phyloP scores from a whole-genome alignment of 35 echinoderm and acorn worm species.

The Acanthaster planci region DNA sequence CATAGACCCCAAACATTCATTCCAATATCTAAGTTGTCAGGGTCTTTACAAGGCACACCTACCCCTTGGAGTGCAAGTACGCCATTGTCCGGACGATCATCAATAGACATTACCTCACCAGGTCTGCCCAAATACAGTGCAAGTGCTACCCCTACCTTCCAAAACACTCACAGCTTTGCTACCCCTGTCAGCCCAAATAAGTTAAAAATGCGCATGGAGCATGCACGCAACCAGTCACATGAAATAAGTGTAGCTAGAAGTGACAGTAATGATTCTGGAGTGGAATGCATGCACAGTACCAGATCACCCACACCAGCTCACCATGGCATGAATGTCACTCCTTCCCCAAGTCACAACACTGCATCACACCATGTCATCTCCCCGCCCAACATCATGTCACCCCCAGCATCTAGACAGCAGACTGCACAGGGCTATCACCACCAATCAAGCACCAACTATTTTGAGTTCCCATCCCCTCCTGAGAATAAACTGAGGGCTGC shows the following conservation, averaged over 20 bases:
- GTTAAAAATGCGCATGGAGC: constrained; percentile 66
- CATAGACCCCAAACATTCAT: constrained; percentile 60
- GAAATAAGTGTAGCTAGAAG: constrained; percentile 38
- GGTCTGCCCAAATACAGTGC: constrained; percentile 50
- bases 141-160: constrained; percentile 54
- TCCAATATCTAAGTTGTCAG: constrained; percentile 79
- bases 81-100: constrained; percentile 86
- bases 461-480: constrained; percentile 68
- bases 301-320: constrained; percentile 63
- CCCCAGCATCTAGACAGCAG: constrained; percentile 49
- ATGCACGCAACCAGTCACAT: constrained; percentile 42
- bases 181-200: constrained; percentile 90
- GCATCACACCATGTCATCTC: constrained; percentile 60
- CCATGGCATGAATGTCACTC: constrained; percentile 37
- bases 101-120: constrained; percentile 70
- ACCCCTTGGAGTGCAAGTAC: constrained; percentile 69
- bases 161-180: constrained; percentile 66
- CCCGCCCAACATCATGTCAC: constrained; percentile 69
- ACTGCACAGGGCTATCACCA: not conserved
- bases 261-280: constrained; percentile 87
- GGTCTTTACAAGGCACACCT: constrained; percentile 56
- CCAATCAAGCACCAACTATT: constrained; percentile 45
- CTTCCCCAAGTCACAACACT: constrained; percentile 33
- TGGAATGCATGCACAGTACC: constrained; percentile 62
- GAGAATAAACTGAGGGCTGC: constrained; percentile 84